phyloP scores from a whole-genome alignment of 92 coral and sea anemone genomes.

The Epizoanthus rinbou region DNA sequence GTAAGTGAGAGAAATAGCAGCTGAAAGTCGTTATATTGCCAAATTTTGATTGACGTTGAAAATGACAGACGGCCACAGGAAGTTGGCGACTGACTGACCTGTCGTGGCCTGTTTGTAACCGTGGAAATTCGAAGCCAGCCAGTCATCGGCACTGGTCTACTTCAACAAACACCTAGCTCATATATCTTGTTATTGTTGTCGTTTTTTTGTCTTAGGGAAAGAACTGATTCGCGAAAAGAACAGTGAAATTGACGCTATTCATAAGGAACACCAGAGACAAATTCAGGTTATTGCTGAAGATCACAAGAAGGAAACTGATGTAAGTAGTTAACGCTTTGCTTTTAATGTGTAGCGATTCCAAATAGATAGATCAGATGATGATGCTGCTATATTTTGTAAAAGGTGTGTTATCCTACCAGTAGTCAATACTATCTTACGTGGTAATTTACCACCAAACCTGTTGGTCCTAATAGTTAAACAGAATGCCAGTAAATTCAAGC shows the following conservation, averaged over 20 bases:
- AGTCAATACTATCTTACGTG: too few species aligned
- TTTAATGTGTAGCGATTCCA: too few species aligned
- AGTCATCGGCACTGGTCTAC: too few species aligned
- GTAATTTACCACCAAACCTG: too few species aligned
- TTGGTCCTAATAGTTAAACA: too few species aligned
- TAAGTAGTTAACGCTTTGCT: slow-evolving; percentile 40
- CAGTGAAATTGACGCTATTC: slow-evolving; percentile 68
- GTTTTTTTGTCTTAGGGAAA: slow-evolving; percentile 55
- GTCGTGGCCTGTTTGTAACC: too few species aligned
- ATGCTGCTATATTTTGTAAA: too few species aligned
- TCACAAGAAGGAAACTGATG: slow-evolving; percentile 84
- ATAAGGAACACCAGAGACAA: slow-evolving; percentile 83
- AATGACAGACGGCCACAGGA: background rate
- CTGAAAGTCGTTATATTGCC: background rate
- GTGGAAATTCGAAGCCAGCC: too few species aligned
- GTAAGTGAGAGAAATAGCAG: slow-evolving; percentile 47
- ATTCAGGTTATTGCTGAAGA: slow-evolving; percentile 73
- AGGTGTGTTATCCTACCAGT: too few species aligned
- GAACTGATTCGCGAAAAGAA: slow-evolving; percentile 71
- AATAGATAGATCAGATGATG: too few species aligned
- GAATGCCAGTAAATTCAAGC: too few species aligned
- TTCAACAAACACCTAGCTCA: background rate
- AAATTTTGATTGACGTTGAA: too few species aligned
- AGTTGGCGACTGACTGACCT: background rate
- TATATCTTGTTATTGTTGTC: background rate